Evolutionary conservation across 2,113 vertebrate genomes (phyloP).

Genomic region (Pangasianodon hypophthalmus): DNA sequence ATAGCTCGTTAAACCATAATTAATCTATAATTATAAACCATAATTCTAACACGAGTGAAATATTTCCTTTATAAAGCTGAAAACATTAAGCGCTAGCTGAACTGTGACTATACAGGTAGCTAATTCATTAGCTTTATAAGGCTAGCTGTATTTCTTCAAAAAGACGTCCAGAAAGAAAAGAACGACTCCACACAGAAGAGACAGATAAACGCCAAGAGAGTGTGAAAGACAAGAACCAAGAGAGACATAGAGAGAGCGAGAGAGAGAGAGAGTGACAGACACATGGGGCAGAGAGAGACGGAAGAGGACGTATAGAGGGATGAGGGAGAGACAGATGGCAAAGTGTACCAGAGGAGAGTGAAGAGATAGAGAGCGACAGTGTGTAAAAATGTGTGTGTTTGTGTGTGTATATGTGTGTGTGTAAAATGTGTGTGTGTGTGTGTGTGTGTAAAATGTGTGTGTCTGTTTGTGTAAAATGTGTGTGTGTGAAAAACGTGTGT

Average conservation of each 20-base stretch:
- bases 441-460: not conserved
- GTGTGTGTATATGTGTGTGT: conserved; percentile 24
- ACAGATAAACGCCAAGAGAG: not conserved
- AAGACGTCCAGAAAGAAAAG: not conserved
- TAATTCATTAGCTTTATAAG: not conserved
- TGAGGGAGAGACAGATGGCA: conserved; percentile 21
- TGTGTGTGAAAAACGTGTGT: not conserved
- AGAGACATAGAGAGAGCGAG: conserved; percentile 26
- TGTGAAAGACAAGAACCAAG: not conserved
- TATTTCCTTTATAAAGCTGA: too few relatives aligned
- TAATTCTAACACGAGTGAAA: too few relatives aligned
- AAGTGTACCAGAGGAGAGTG: conserved; percentile 11
- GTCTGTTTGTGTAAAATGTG: not conserved
- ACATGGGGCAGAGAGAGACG: not conserved
- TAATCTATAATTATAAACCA: too few relatives aligned
- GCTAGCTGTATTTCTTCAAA: not conserved
- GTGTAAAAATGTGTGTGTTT: conserved; percentile 17
- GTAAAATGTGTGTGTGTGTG: conserved; percentile 34
- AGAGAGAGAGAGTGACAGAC: conserved; percentile 12
- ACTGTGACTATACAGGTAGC: not conserved
- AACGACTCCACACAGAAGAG: not conserved
- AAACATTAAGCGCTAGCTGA: too few relatives aligned
- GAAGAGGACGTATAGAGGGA: conserved; percentile 10
- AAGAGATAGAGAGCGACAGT: conserved; percentile 25
- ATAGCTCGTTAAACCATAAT: not conserved